Evolutionary conservation across 2,888 invertebrate species (phyloP).

Genomic region (Portevinia maculata): DNA sequence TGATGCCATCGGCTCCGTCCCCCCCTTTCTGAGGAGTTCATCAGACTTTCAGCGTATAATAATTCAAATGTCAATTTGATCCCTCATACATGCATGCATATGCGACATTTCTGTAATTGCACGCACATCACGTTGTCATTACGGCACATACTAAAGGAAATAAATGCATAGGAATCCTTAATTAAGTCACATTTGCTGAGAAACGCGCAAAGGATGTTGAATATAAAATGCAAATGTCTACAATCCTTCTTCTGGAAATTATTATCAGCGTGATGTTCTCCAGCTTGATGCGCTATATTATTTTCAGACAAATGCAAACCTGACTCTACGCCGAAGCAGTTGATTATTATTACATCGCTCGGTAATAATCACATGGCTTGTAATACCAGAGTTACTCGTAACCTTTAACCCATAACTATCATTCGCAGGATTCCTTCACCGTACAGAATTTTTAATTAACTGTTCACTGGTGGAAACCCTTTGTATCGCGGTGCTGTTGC

Average conservation of each 20-base stretch:
- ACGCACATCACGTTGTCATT: neutral
- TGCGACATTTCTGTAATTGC: neutral
- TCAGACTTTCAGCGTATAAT: too few species aligned
- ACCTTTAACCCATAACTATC: slow-evolving; percentile 18
- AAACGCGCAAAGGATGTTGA: slow-evolving; percentile 36
- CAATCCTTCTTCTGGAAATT: slow-evolving; percentile 18
- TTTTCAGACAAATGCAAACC: too few species aligned
- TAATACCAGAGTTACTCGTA: slow-evolving; percentile 42
- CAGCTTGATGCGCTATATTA: too few species aligned
- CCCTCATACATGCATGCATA: too few species aligned
- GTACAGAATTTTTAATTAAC: slow-evolving; percentile 64
- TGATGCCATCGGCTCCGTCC: too few species aligned
- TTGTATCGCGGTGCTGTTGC: neutral
- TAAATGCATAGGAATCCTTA: slow-evolving; percentile 45
- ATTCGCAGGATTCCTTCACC: neutral
- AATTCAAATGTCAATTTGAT: too few species aligned
- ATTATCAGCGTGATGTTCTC: too few species aligned
- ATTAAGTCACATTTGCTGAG: slow-evolving; percentile 39
- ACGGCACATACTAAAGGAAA: neutral
- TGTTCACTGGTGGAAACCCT: slow-evolving; percentile 30
- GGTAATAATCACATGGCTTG: slow-evolving; percentile 60
- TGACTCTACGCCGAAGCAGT: slow-evolving; percentile 26
- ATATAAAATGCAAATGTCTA: slow-evolving; percentile 55
- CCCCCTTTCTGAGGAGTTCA: too few species aligned
- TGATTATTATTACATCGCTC: slow-evolving; percentile 64